Evolutionary conservation across 2,888 invertebrate species (phyloP), one percentile per base, ranked within the genome.

Genomic region (Chorisops tibialis): DNA sequence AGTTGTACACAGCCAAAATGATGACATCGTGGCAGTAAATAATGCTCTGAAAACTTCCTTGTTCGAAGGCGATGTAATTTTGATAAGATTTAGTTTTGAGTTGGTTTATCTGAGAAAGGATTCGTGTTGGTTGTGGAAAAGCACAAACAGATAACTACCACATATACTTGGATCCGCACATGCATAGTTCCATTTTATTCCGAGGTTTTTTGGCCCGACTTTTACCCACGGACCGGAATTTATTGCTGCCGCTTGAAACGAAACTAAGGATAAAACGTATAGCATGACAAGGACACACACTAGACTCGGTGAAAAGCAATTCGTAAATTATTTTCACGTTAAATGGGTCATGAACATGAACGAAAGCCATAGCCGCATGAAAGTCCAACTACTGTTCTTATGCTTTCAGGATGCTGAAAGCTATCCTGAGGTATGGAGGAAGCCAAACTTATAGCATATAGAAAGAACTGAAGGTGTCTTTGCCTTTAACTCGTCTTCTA

Each of bases 261-360:
- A 43, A 30, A 43, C 43, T 43, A 24, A n/a, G 14, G 11, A 35
- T 35, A 56, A 50, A 56, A 45, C 30, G 43, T 56, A 56, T 24
- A 43, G 14, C 30, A 30, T 30, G 43, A 56, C 24, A 43, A 35
- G 30, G 43, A 56, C 18, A 12, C 43, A 11, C 43, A 45, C 56
- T 56, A 45, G 41, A 9, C 43, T 43, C 30, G 18, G 14, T 43
- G 56, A 45, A 56, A 63, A 63, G 60, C 60, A 54, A 58, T 60
- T 41, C 24, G 49, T 61, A 43, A 61, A 63, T 61, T 63, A 61
- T 58, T 45, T 56, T 30, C 47, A 41, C 56, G 45, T 60, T 60
- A 63, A 63, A 60, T 63, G 39, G 63, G 63, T 63, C 63, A 63
- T 63, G 63, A 63, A 54, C 63, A 61, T 51, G 52, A 16, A 59